Evolutionary conservation across 2,797 vertebrate genomes (phyloP), one percentile per base, ranked within the genome.

Genomic region (Chiroxiphia lanceolata): DNA sequence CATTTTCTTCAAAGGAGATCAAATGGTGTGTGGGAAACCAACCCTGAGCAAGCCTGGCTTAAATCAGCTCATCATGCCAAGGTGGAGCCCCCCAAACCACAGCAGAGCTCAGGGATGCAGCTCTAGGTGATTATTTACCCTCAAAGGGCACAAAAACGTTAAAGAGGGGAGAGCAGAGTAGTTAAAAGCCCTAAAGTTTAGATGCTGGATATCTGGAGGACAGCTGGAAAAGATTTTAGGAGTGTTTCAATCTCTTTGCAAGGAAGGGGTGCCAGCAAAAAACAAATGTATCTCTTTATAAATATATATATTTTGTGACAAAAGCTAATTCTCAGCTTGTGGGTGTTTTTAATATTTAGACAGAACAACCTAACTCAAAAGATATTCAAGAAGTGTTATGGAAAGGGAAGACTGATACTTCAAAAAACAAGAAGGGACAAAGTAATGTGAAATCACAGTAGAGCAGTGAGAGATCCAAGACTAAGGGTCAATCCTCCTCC

Each of bases 151-250:
- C 18, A 53, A 23, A 91, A 93, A 74, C 12, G 10, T 33, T 3
- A 9, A 21, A 51, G 38, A 79, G 67, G 33, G 48, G 29, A 91
- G 33, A 93, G 20, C 3, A 79, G 38, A 83, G 36, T 15, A 27
- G 45, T 68, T 85, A 22, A 82, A 31, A 95, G 27, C 60, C 71
- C 48, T 64, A 2, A 47, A 91, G 64, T 94, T 95, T 87, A 85
- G 63, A 63, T 1, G 2, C 4, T 10, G 71, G 51, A 26, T 93
- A 77, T 70, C 65, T 89, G 60, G 48, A 89, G 48, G 78, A 91
- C 94, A 96, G 84, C 94, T 96, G 91, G 91, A 93, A 96, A 87
- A 85, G 82, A 92, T 96, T 96, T 91, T 89, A 87, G 20, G 51
- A 82, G 54, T 15, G 36, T 89, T 94, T 95, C 44, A 4, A 27